Evolutionary conservation across 2,888 invertebrate species (phyloP), one percentile per base, ranked within the genome.

Genomic region (Ochropleura leucogaster): DNA sequence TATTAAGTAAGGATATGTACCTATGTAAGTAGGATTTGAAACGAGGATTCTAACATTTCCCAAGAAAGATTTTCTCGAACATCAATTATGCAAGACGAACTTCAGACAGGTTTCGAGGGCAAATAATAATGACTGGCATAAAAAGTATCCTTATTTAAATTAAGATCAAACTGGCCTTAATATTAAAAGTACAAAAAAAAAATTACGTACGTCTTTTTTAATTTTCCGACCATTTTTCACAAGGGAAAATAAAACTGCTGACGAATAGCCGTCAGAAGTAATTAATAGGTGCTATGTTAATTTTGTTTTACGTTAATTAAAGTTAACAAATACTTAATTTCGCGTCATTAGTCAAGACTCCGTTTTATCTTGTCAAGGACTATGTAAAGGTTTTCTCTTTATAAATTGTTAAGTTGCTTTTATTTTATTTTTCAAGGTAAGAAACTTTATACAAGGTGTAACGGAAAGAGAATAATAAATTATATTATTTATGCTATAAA

Each of bases 261-360:
- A 84, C 49, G 69, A 57, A 79, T 5, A 10, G 42, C 67, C 44
- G 69, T 63, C 77, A 74, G 64, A 66, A 40, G 12, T 71, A 77
- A 84, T 81, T 74, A 84, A 73, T 83, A 55, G 66, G 18, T 57
- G 49, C 59, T 20, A 47, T 74, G 63, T 77, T 77, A 74, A 83
- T 83, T 30, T 84, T 71, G 20, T 69, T 76, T 69, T 40, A 42
- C 63, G 51, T 64, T 72, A 76, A 72, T 73, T 83, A 69, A 74
- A 68, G 40, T 69, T 79, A 67, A 47, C 20, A 59, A 71, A 72
- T 70, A 69, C 18, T 67, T 74, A 65, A 65, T 69, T 80, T 64
- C 14, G 30, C 46, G 55, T 47, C 66, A 71, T 83, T 79, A 74
- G 53, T 71, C 16, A 59, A n/a, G 20, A 16, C 18, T 20, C 40